Evolutionary conservation across 2,888 invertebrate genomes (phyloP).

Genomic region (Cosmia pyralina): DNA sequence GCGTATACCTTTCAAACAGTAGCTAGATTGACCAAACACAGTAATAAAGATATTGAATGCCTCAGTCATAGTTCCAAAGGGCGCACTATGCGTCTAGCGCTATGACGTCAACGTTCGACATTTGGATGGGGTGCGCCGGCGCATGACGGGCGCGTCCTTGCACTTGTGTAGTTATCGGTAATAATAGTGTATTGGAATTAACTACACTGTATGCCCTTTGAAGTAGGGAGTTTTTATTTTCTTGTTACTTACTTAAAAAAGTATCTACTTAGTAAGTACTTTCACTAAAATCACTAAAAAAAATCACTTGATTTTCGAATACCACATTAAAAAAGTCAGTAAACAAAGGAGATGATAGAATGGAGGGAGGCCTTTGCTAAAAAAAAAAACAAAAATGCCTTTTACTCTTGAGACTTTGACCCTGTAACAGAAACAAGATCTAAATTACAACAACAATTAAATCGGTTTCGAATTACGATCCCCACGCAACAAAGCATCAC

Average conservation of each 20-base stretch:
- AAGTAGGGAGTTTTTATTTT: conserved; percentile 7
- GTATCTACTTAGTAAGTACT: too few species aligned
- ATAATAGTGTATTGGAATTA: conserved; percentile 49
- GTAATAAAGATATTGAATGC: not conserved
- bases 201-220: conserved; percentile 17
- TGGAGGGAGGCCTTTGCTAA: not conserved
- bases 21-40: not conserved
- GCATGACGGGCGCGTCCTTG: conserved; percentile 70
- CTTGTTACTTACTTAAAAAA: too few species aligned
- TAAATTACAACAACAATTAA: not conserved
- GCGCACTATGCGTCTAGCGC: conserved; percentile 30
- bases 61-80: conserved; percentile 6
- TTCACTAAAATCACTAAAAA: too few species aligned
- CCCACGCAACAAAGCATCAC: not conserved
- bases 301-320: not conserved
- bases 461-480: conserved; percentile 4
- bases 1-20: not conserved
- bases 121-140: conserved; percentile 67
- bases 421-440: not conserved
- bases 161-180: conserved; percentile 59
- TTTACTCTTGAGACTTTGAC: not conserved
- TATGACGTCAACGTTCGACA: conserved; percentile 47
- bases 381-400: not conserved
- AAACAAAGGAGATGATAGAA: not conserved
- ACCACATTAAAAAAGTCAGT: not conserved